Evolutionary conservation across 1,140 invertebrate species (phyloP), one percentile per base, ranked within the genome.

Genomic region (Archivesica marissinica): DNA sequence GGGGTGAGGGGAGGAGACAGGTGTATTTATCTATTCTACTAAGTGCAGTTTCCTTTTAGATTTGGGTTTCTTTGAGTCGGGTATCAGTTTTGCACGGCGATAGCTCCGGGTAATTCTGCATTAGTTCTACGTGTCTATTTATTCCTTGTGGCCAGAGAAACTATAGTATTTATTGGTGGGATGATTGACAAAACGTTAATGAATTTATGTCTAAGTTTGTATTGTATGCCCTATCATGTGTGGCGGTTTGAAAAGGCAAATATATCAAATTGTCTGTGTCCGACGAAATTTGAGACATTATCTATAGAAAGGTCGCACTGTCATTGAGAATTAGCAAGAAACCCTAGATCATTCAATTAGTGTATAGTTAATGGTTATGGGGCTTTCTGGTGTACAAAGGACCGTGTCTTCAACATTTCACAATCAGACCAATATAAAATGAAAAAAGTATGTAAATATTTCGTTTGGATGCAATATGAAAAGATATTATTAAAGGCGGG

Each of bases 111-210:
- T 15, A n/a, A 52, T 52, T 52, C 25, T 52, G 50, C 50, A 52
- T 52, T 52, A n/a, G 17, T 17, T 52, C 50, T n/a, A 23, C 50
- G 17, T 23, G 50, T 52, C 17, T 17, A 17, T 47, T 9, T 17
- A 47, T n/a, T n/a, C n/a, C 41, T 17, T 59, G 28, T 35, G 38
- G 9, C 23, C 23, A 44, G 25, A 70, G 66, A 70, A 44, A 70
- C n/a, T 35, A 35, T 35, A 64, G 13, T 13, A 35, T 59, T 35
- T 64, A 25, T 64, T 64, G 15, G 59, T 64, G 33, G 17, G 30
- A 33, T 70, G 56, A 85, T 70, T 85, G 72, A 76, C 64, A 70
- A 78, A 78, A 70, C 56, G 25, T 77, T 77, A 72, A 78, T 70
- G 74, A 85, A 52, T 56, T 54, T 52, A 68, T n/a, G 64, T 64